Base-by-base conservation (phyloP, 2,797 vertebrate genomes). In the Phataginus tricuspis region DNA sequence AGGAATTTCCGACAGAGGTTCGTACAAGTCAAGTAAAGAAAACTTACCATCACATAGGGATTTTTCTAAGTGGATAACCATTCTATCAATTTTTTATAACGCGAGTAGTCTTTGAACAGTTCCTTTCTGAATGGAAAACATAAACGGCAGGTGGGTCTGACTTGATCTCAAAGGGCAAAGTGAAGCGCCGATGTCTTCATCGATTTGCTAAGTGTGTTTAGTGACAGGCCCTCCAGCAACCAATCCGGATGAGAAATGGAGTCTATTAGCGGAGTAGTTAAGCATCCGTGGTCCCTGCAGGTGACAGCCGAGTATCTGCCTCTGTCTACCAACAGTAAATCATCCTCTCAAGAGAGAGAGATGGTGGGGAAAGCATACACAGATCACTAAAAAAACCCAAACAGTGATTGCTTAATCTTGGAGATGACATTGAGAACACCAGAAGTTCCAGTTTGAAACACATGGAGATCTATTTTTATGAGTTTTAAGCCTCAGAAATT, bases 401-500 rank as follows among this genome's bases (percentile, higher is more conserved):
- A 57, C 45, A 61, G 90, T 59, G 68, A 94, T 71, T 23, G 69
- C 94, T 97, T 96, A 92, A 89, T 91, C 29, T 97, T 91, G 90
- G 91, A 51, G 90, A 94, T 55, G 95, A 61, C 79, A 74, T 2
- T 77, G 84, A 77, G 84, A 94, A 91, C 78, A 25, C 74, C 72
- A 86, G 23, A 68, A 61, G n/a, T 78, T 96, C 88, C 72, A 57
- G 90, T 96, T 74, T 82, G 90, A 72, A 96, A 83, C 37, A 72
- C 64, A 69, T 69, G 45, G 61, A 92, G 85, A 97, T 97, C 98
- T 98, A 97, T 98, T 98, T 97, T 97, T 96, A 97, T 82, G 93
- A 97, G 86, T 96, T 95, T 96, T 80, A 94, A 94, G 68, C 96
- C 84, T 97, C 90, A 59, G 0, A 0, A 92, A 94, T 96, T 93